Conservation (phyloP, 2,113 vertebrate species). For the Muntiacus reevesi region DNA sequence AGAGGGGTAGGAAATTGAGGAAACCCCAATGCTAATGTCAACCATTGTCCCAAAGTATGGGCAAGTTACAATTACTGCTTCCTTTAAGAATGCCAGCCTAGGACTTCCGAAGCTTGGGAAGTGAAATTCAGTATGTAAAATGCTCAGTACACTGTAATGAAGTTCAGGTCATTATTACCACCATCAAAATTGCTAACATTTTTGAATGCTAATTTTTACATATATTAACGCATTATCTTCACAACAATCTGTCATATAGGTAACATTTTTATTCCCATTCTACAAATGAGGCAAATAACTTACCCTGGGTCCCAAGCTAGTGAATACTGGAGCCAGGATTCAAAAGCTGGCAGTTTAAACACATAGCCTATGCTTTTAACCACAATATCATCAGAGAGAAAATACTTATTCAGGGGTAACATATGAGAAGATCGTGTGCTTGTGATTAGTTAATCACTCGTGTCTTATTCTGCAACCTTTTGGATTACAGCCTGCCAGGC, state of each 20-base stretch:
- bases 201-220: background rate
- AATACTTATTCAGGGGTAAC: background rate
- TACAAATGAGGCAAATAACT: background rate
- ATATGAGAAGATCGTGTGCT: background rate
- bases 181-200: background rate
- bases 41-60: background rate
- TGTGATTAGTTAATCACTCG: background rate
- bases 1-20: background rate
- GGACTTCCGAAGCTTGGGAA: background rate
- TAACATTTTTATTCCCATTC: background rate
- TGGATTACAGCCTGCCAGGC: background rate
- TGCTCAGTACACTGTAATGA: background rate
- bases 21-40: background rate
- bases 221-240: background rate
- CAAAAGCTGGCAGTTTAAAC: background rate
- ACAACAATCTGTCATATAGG: background rate
- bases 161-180: background rate
- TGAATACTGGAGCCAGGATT: background rate
- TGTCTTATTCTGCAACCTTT: background rate
- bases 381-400: background rate
- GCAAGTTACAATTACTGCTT: background rate
- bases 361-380: background rate
- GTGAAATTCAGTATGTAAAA: background rate
- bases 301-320: background rate
- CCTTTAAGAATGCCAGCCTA: background rate